phyloP scores from a whole-genome alignment of 2,113 vertebrate species.

The Prietella phreatophila region DNA sequence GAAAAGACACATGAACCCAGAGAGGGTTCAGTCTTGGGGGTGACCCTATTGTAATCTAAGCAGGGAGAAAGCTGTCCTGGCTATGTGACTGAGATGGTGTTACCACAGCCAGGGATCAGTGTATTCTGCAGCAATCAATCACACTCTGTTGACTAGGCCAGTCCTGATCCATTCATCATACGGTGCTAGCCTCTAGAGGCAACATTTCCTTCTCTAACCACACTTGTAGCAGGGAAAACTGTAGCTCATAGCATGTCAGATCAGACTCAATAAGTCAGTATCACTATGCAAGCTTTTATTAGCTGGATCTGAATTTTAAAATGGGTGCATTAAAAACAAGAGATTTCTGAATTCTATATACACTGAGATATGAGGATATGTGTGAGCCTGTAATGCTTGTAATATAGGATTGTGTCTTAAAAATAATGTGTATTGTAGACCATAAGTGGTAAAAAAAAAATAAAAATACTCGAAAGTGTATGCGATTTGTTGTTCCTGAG shows the following conservation, averaged over 20 bases:
- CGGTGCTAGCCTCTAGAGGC: background rate
- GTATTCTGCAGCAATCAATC: background rate
- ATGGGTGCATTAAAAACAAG: background rate
- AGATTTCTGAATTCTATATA: background rate
- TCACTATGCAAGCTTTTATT: background rate
- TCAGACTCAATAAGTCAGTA: background rate
- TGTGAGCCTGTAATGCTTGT: background rate
- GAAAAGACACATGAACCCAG: slow-evolving; percentile 43
- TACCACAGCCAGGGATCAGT: background rate
- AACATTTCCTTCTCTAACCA: background rate
- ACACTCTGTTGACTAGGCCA: background rate
- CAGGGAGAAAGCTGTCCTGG: slow-evolving; percentile 63
- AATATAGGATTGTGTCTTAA: background rate
- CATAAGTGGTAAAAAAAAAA: slow-evolving; percentile 22
- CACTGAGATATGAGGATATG: background rate
- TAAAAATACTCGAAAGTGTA: background rate
- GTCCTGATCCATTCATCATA: background rate
- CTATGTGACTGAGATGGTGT: slow-evolving; percentile 61
- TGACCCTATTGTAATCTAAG: slow-evolving; percentile 59
- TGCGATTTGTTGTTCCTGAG: slow-evolving; percentile 39
- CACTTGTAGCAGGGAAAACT: background rate
- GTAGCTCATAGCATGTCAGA: background rate
- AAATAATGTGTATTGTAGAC: background rate
- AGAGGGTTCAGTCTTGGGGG: slow-evolving; percentile 42
- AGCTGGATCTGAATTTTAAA: background rate